phyloP scores from a whole-genome alignment of 2,888 invertebrate species.

The Sclerodermus sp. region DNA sequence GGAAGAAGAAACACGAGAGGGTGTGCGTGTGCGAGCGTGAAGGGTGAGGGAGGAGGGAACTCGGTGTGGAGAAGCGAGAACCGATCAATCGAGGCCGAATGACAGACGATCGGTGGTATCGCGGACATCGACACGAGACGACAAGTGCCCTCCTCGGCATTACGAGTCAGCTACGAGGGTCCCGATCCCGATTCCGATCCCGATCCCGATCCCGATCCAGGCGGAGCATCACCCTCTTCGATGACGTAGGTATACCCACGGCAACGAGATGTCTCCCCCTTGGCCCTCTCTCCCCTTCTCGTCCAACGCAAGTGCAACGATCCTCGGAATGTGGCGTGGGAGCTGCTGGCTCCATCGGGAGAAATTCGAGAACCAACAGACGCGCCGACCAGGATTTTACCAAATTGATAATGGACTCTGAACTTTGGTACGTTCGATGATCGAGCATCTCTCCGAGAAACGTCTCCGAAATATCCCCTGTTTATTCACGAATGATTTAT shows the following conservation, averaged over 20 bases:
- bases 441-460: no score
- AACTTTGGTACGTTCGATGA: no score
- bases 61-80: slow-evolving; percentile 30
- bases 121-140: slow-evolving; percentile 39
- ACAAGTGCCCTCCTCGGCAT: slow-evolving; percentile 42
- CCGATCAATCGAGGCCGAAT: slow-evolving; percentile 48
- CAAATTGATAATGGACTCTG: slow-evolving; percentile 1
- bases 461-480: no score
- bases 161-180: slow-evolving; percentile 29
- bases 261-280: slow-evolving; percentile 4
- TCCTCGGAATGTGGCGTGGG: not conserved
- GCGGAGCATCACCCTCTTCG: no score
- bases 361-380: slow-evolving; percentile 17
- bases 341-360: not conserved
- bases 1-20: not conserved
- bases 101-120: slow-evolving; percentile 44
- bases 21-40: not conserved
- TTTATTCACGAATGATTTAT: no score
- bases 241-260: slow-evolving; percentile 22
- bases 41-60: slow-evolving; percentile 10
- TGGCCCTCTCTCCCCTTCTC: slow-evolving; percentile 7
- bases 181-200: slow-evolving; percentile 17
- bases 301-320: slow-evolving; percentile 16
- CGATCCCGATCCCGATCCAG: slow-evolving; percentile 19
- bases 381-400: slow-evolving; percentile 25